phyloP scores from a whole-genome alignment of 2,888 invertebrate genomes.

The Aspidiotus destructor region DNA sequence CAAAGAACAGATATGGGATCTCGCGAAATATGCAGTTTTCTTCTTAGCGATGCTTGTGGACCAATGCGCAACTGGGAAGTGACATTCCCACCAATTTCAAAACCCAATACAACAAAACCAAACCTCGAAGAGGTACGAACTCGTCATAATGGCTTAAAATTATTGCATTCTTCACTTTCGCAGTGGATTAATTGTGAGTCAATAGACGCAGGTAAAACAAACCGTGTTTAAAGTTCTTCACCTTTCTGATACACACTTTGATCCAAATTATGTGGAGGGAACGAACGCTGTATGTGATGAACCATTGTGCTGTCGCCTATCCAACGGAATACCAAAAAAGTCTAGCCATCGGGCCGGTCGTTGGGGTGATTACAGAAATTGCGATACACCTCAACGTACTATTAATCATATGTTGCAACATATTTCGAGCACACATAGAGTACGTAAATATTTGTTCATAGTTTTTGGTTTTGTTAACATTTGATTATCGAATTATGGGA shows the following conservation, averaged over 20 bases:
- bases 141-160: not conserved
- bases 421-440: constrained; percentile 73
- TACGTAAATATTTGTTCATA: constrained; percentile 42
- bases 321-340: constrained; percentile 60
- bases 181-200: not conserved
- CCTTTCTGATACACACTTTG: constrained; percentile 90
- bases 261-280: constrained; percentile 83
- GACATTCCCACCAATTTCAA: constrained; percentile 77
- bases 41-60: constrained; percentile 85
- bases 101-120: constrained; percentile 47
- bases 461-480: not conserved
- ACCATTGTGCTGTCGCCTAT: constrained; percentile 82
- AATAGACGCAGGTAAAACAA: constrained; percentile 45
- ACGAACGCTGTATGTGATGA: constrained; percentile 88
- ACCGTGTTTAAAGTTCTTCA: constrained; percentile 86
- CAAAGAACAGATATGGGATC: constrained; percentile 69
- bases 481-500: not conserved
- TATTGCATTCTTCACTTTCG: not conserved
- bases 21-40: constrained; percentile 84
- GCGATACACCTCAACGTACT: constrained; percentile 86
- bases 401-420: constrained; percentile 87
- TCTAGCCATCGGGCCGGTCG: constrained; percentile 77
- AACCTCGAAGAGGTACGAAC: constrained; percentile 46
- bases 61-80: constrained; percentile 88
- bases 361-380: constrained; percentile 93